These are phyloP conservation scores for Pedetes capensis DNA, from an alignment of 2,113 vertebrate species.

Conservation along the genomic window DNA sequence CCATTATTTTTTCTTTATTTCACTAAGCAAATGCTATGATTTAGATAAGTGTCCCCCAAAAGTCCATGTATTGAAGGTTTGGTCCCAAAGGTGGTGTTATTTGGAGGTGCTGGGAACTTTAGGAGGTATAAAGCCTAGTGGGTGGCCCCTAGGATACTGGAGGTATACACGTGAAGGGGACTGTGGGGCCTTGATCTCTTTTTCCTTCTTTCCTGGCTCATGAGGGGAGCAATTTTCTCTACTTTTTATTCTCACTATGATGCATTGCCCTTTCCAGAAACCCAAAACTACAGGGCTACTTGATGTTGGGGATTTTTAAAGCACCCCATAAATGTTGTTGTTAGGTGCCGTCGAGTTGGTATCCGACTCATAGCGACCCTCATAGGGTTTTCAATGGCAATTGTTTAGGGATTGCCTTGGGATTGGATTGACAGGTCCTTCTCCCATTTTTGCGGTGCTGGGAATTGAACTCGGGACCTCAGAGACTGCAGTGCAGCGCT, in stretches of 20 bases:
- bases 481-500: no score
- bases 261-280: background rate
- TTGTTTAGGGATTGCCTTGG: no score
- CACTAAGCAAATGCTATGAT: background rate
- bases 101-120: background rate
- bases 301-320: no score
- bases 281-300: no score
- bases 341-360: no score
- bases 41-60: background rate
- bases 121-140: background rate
- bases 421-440: no score
- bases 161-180: background rate
- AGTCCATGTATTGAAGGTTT: background rate
- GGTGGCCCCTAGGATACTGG: background rate
- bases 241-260: background rate
- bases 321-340: no score
- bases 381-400: no score
- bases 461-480: no score
- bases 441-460: no score
- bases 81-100: background rate
- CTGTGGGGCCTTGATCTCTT: background rate
- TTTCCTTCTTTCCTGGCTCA: background rate
- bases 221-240: background rate
- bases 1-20: slow-evolving; percentile 12
- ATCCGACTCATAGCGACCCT: no score